These are phyloP conservation scores for Drosophila aldrichi DNA, from an alignment of 2,888 invertebrate species.

Conservation along the genomic window DNA sequence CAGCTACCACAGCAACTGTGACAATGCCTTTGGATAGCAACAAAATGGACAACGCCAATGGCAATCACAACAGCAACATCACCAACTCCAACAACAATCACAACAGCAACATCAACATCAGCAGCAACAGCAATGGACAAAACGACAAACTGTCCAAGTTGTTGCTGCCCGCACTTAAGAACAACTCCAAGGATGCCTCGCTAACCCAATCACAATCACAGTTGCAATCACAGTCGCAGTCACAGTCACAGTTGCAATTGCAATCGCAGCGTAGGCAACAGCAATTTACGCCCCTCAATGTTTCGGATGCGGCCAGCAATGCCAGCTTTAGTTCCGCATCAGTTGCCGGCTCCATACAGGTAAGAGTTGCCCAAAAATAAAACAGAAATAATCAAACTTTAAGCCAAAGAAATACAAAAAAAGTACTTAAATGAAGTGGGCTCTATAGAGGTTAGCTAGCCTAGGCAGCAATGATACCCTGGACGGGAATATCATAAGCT, in stretches of 20 bases:
- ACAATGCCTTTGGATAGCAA: conserved; percentile 50
- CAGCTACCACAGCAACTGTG: conserved; percentile 35
- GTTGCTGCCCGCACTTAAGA: conserved; percentile 52
- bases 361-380: conserved; percentile 61
- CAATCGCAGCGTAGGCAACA: conserved; percentile 60
- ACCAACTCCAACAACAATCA: not conserved
- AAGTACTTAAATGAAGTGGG: conserved; percentile 22
- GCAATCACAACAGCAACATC: conserved; percentile 28
- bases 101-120: conserved; percentile 3
- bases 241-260: conserved; percentile 17
- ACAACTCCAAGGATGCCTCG: conserved; percentile 53
- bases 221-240: conserved; percentile 7
- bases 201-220: conserved; percentile 11
- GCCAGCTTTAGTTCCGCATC: conserved; percentile 85
- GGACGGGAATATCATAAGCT: not conserved
- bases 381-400: conserved; percentile 13
- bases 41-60: conserved; percentile 49
- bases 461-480: conserved; percentile 12
- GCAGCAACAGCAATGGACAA: conserved; percentile 49
- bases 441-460: not conserved
- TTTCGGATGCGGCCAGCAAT: conserved; percentile 81
- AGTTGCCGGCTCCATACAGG: conserved; percentile 85
- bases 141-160: conserved; percentile 51
- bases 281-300: conserved; percentile 74
- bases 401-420: conserved; percentile 24